Evolutionary conservation across 2,888 invertebrate species (phyloP).

Genomic region (Limnephilus marmoratus): DNA sequence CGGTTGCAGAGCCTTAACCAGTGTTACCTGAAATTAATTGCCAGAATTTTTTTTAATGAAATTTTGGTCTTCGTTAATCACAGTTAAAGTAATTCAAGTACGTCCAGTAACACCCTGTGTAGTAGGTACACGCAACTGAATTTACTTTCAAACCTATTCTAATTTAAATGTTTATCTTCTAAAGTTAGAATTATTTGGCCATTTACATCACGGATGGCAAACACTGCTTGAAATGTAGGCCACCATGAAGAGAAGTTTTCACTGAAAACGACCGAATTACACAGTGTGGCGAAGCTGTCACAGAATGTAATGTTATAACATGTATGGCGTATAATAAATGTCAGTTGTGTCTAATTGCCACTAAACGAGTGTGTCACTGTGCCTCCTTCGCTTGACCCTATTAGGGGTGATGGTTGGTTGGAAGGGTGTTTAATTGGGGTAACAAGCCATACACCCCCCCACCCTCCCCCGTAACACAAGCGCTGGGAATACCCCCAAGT

Average conservation of each 20-base stretch:
- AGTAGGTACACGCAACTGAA: too few species aligned
- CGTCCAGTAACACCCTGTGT: too few species aligned
- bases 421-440: not conserved
- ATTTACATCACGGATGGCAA: not conserved
- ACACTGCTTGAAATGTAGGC: not conserved
- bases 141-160: too few species aligned
- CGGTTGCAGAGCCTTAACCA: too few species aligned
- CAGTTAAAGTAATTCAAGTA: too few species aligned
- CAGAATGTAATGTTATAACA: not conserved
- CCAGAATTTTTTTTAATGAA: too few species aligned
- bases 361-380: not conserved
- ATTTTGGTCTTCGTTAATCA: too few species aligned
- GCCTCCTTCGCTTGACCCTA: not conserved
- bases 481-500: not conserved
- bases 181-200: too few species aligned
- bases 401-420: not conserved
- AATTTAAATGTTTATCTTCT: too few species aligned
- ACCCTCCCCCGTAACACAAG: not conserved
- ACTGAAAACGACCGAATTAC: too few species aligned
- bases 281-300: not conserved
- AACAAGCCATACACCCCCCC: not conserved
- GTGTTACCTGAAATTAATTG: too few species aligned
- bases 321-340: not conserved
- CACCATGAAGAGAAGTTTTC: not conserved
- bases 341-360: not conserved